Percentiles rank a stretch among this genome's conserved stretches.
Conservation (phyloP, 2,113 vertebrate genomes). For the Reinhardtius hippoglossoides region DNA sequence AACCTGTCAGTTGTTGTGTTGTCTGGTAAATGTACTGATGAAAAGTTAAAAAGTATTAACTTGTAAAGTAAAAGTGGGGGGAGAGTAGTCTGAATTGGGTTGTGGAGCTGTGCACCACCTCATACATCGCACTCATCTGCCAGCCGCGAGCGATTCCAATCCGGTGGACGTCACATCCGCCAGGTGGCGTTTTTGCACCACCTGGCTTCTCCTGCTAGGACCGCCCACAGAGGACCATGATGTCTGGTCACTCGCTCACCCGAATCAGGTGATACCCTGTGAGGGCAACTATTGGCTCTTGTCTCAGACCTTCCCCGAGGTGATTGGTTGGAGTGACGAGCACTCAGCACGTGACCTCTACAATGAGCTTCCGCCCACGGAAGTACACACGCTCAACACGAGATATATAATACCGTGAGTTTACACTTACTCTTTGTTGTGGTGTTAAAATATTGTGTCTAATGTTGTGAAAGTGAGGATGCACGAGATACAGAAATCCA, state of each 20-base stretch:
- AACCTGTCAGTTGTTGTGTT: too few relatives aligned
- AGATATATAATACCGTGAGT: fast-evolving
- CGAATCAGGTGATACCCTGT: slow-evolving; percentile 82
- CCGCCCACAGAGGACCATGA: neutral
- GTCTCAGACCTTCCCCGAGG: slow-evolving; percentile 83
- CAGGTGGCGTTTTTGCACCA: slow-evolving; percentile 33
- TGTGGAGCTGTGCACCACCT: slow-evolving; percentile 81
- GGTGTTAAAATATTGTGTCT: neutral
- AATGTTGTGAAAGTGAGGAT: fast-evolving
- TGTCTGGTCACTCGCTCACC: slow-evolving; percentile 88
- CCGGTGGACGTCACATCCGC: slow-evolving; percentile 51
- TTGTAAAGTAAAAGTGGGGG: slow-evolving; percentile 71
- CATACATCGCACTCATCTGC: slow-evolving; percentile 86
- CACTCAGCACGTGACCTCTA: slow-evolving; percentile 72
- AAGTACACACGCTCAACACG: fast-evolving
- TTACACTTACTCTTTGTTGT: fast-evolving
- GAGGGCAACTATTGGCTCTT: slow-evolving; percentile 80
- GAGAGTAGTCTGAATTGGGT: slow-evolving; percentile 83
- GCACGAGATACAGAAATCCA: fast-evolving
- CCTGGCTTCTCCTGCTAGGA: slow-evolving; percentile 51
- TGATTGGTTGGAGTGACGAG: slow-evolving; percentile 68
- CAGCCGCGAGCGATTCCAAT: slow-evolving; percentile 87
- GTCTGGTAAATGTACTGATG: too few relatives aligned
- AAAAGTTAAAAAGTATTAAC: too few relatives aligned
- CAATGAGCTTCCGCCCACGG: slow-evolving; percentile 74